Evolutionary conservation across 2,113 vertebrate species (phyloP), one percentile per base, ranked within the genome.

Genomic region (Notechis scutatus): DNA sequence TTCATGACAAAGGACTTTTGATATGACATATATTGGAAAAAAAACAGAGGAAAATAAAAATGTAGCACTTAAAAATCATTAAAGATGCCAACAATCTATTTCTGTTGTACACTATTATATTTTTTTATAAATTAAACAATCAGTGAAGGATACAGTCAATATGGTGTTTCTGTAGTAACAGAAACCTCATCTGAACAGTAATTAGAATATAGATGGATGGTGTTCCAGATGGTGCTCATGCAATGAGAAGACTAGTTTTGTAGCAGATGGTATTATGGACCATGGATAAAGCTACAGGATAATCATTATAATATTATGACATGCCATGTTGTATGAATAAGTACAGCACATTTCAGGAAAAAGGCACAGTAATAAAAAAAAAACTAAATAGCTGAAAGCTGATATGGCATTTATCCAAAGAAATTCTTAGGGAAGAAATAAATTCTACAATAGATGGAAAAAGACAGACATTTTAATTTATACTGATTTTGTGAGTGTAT

Each of bases 101-200:
- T 96, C 61, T 85, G 24, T 89, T 95, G 93, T 88, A 85, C 47
- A 34, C 47, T 94, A 94, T 95, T 95, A 90, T 96, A 50, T 91
- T 95, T 95, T 15, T 15, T 15, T 87, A 85, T 64, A 95, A 96
- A 96, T 88, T 96, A 93, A 96, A 85, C 89, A 96, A 95, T 96
- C 92, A 92, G 91, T 96, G 93, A 96, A 97, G 85, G 92, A 95
- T 95, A 92, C 5, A 95, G 90, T 24, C 94, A 96, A 96, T 96
- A 94, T 96, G 94, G 45, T 93, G 93, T 95, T 96, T 96, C 92
- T 96, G 45, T 94, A 94, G 87, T 96, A 96, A 96, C 92, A 96
- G 95, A 96, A 96, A 95, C 94, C 94, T 96, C 89, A 91, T 96
- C 93, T 96, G 96, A 96, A 95, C 92, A 96, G 94, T 95, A 95